These are phyloP conservation scores for Poecilia wingei DNA, from an alignment of 2,797 vertebrate species.

Conservation along the genomic window DNA sequence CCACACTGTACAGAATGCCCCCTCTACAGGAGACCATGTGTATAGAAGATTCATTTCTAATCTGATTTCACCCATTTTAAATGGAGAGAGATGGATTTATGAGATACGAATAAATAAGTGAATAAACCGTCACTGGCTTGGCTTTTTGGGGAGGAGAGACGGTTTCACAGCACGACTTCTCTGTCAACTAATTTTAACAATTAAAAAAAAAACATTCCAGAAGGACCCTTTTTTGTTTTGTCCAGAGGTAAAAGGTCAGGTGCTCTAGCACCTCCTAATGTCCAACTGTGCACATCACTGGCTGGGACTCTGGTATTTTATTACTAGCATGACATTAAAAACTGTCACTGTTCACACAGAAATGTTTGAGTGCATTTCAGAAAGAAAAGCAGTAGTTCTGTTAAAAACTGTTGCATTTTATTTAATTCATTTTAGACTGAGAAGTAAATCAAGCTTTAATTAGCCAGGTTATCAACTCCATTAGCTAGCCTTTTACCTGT, in stretches of 20 bases:
- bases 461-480: background rate
- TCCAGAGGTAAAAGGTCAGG: no score
- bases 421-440: no score
- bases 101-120: slow-evolving; percentile 70
- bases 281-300: no score
- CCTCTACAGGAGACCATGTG: slow-evolving; percentile 74
- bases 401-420: background rate
- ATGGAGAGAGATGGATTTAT: slow-evolving; percentile 77
- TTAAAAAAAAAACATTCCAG: no score
- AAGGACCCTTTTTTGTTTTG: no score
- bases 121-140: slow-evolving; percentile 58
- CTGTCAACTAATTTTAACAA: no score
- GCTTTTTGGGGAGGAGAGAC: slow-evolving; percentile 17
- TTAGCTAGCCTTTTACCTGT: background rate
- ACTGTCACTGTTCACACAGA: background rate
- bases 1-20: slow-evolving; percentile 81
- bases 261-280: no score
- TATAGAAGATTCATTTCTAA: slow-evolving; percentile 80
- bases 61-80: slow-evolving; percentile 76
- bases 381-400: background rate
- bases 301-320: no score
- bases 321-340: no score
- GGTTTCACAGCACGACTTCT: background rate
- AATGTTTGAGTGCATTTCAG: background rate
- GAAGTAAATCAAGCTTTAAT: background rate